Conservation (phyloP, 2,888 invertebrate genomes). For the Mesorhabditis sp. region DNA sequence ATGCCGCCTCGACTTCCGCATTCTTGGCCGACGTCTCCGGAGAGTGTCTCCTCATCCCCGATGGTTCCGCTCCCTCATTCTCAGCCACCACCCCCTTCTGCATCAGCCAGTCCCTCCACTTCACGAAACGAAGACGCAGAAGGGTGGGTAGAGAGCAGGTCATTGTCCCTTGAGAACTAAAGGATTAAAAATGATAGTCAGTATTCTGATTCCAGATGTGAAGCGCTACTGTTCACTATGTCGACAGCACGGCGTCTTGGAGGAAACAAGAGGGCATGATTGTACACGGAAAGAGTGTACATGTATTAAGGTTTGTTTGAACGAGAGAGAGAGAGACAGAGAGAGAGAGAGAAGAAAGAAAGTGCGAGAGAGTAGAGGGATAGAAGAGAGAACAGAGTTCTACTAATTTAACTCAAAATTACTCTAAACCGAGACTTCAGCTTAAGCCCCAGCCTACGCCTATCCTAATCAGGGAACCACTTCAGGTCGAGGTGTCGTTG, state of each 20-base stretch:
- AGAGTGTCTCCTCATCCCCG: too few relatives aligned
- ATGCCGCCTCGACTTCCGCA: too few relatives aligned
- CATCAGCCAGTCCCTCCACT: background rate
- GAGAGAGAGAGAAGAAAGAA: too few relatives aligned
- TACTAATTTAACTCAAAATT: too few relatives aligned
- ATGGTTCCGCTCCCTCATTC: too few relatives aligned
- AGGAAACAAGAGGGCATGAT: background rate
- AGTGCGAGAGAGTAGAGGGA: background rate
- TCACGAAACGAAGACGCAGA: background rate
- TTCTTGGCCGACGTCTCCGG: too few relatives aligned
- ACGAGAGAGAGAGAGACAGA: background rate
- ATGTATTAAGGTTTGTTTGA: background rate
- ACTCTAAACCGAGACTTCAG: background rate
- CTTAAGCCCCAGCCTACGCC: background rate
- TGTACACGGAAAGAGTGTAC: background rate
- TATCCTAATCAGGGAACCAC: too few relatives aligned
- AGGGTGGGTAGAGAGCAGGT: background rate
- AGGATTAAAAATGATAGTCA: too few relatives aligned
- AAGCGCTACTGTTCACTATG: constrained; percentile 4
- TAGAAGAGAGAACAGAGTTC: too few relatives aligned
- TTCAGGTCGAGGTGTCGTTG: too few relatives aligned
- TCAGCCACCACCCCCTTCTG: too few relatives aligned
- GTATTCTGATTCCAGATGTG: background rate
- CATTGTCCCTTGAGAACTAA: too few relatives aligned
- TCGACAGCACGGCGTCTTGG: background rate